Percentiles rank a stretch among this genome's conserved stretches.
phyloP scores from a whole-genome alignment of 1,140 invertebrate species.

The Panulirus ornatus region DNA sequence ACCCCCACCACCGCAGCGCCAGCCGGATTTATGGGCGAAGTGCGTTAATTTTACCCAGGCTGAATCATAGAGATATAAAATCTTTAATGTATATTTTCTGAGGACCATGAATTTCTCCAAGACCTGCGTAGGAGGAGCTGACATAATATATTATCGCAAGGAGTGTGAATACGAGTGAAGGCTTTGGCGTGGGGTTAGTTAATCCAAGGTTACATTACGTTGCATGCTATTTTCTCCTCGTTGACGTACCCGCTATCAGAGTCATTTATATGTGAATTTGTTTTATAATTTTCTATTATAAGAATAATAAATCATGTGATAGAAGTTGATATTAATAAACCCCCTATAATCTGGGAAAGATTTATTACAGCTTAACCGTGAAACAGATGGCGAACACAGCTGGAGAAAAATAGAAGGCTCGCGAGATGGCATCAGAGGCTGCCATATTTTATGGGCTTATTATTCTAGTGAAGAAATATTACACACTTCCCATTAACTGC shows the following conservation, averaged over 20 bases:
- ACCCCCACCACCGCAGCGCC: constrained; percentile 9
- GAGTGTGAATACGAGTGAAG: background rate
- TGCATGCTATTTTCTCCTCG: background rate
- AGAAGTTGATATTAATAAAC: no score
- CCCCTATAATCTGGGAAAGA: background rate
- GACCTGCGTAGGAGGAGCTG: constrained; percentile 3
- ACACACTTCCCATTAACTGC: constrained; percentile 17
- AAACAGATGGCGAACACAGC: background rate
- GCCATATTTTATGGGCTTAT: constrained; percentile 40
- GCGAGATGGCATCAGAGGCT: background rate
- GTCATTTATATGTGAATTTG: no score
- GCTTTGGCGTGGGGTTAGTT: background rate
- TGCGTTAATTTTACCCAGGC: constrained; percentile 31
- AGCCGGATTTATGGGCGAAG: constrained; percentile 20
- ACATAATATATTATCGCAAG: background rate
- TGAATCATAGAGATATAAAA: constrained; percentile 42
- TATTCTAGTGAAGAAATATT: constrained; percentile 21
- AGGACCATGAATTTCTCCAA: constrained; percentile 23
- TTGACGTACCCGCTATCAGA: no score
- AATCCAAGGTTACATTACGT: constrained; percentile 4
- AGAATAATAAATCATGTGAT: no score
- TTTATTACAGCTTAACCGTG: background rate
- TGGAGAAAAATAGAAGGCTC: background rate
- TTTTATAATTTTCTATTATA: no score
- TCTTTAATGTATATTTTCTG: constrained; percentile 40